A percentile compares a stretch with the other conserved stretches of the same genome.
Evolutionary conservation across 2,797 vertebrate genomes (phyloP).

Genomic region (Hypotaenidia philippensis): DNA sequence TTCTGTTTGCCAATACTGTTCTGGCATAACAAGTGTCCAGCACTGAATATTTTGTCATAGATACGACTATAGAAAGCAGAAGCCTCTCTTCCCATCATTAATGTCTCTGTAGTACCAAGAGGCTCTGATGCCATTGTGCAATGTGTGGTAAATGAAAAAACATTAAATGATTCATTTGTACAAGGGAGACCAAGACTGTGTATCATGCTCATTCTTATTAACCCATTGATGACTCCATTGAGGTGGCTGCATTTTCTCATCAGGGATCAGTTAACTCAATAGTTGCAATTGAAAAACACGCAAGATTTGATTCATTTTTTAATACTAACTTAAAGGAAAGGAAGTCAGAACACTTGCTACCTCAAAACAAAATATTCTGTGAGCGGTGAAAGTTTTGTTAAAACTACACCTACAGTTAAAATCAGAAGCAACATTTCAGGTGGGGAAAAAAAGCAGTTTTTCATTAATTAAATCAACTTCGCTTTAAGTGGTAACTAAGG

Average conservation of each 20-base stretch:
- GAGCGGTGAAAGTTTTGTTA: not conserved
- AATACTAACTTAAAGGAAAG: not conserved
- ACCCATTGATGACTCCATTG: not conserved
- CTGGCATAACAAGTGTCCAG: not conserved
- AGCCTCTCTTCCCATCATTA: not conserved
- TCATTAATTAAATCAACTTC: not conserved
- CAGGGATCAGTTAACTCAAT: not conserved
- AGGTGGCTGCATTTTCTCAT: not conserved
- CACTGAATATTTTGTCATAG: not conserved
- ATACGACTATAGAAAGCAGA: not conserved
- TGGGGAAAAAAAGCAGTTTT: fast-evolving
- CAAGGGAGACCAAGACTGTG: not conserved
- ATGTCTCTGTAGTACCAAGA: not conserved
- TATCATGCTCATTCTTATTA: not conserved
- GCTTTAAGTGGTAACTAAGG: not conserved
- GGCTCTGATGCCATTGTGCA: not conserved
- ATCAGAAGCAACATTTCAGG: not conserved
- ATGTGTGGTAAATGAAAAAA: not conserved
- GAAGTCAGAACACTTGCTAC: not conserved
- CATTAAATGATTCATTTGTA: not conserved
- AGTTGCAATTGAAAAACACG: not conserved
- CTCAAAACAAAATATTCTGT: not conserved
- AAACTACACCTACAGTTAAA: not conserved
- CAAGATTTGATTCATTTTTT: not conserved
- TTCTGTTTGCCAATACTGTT: not conserved